Percentiles rank a stretch among this genome's conserved stretches.
Conservation (phyloP, 2,113 vertebrate genomes). For the Caracal caracal region DNA sequence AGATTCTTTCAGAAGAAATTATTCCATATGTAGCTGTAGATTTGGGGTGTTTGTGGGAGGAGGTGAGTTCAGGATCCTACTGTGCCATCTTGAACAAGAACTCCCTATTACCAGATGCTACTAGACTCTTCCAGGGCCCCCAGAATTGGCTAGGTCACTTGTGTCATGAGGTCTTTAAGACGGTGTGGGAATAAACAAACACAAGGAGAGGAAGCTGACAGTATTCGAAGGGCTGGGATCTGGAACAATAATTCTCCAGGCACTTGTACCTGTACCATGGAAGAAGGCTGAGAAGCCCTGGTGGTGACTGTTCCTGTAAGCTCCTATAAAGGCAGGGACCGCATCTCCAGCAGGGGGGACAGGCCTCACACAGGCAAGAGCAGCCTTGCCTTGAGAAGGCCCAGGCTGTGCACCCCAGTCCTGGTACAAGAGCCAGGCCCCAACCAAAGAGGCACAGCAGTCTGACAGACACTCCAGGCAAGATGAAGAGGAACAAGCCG, state of each 20-base stretch:
- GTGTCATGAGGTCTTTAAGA: constrained; percentile 63
- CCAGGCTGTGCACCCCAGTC: constrained; percentile 55
- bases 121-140: constrained; percentile 14
- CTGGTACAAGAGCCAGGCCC: constrained; percentile 82
- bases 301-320: constrained; percentile 66
- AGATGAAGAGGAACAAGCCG: not conserved
- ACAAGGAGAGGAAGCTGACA: constrained; percentile 80
- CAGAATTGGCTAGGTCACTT: constrained; percentile 57
- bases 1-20: not conserved
- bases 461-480: constrained; percentile 71
- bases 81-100: not conserved
- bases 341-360: constrained; percentile 82
- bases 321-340: constrained; percentile 80
- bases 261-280: constrained; percentile 85
- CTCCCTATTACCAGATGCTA: not conserved
- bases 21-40: not conserved
- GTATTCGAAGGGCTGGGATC: constrained; percentile 82
- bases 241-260: constrained; percentile 87
- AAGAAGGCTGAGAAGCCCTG: constrained; percentile 84
- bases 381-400: constrained; percentile 71
- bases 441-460: constrained; percentile 81
- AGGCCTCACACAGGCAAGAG: constrained; percentile 67
- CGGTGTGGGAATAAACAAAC: constrained; percentile 70
- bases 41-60: not conserved
- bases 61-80: not conserved